phyloP scores from a whole-genome alignment of 2,797 vertebrate species.

The Sebastes iracundus region DNA sequence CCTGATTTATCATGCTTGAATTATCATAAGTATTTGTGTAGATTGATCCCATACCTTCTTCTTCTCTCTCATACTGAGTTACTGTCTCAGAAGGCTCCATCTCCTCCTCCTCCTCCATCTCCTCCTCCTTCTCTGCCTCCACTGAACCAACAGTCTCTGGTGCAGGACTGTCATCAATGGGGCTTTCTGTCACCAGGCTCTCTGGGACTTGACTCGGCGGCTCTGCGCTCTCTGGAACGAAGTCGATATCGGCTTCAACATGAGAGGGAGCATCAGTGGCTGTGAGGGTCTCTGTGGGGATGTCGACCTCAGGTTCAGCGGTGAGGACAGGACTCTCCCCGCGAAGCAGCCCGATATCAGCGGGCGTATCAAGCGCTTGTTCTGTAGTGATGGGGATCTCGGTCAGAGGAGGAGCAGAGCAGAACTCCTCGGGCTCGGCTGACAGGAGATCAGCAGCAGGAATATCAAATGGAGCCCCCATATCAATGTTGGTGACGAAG shows the following conservation, averaged over 20 bases:
- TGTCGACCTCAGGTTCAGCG: conserved; percentile 19
- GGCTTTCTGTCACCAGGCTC: conserved; percentile 29
- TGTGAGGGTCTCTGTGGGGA: conserved; percentile 57
- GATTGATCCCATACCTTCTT: conserved; percentile 60
- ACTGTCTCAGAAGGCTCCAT: conserved; percentile 37
- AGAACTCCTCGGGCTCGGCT: conserved; percentile 36
- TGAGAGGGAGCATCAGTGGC: conserved; percentile 25
- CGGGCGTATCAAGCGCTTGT: conserved; percentile 34
- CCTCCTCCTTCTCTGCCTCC: conserved; percentile 35
- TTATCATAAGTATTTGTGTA: background rate
- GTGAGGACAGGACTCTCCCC: conserved; percentile 25
- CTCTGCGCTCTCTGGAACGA: conserved; percentile 32
- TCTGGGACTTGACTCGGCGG: conserved; percentile 17
- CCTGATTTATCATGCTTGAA: background rate
- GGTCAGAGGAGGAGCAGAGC: background rate
- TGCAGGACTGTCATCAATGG: conserved; percentile 3
- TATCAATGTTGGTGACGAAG: conserved; percentile 77
- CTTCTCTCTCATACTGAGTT: conserved; percentile 38
- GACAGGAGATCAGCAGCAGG: conserved; percentile 31
- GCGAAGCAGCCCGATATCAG: conserved; percentile 31
- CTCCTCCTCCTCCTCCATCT: conserved; percentile 24
- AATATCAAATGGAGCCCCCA: conserved; percentile 60
- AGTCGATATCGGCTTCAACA: conserved; percentile 35
- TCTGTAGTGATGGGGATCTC: conserved; percentile 23
- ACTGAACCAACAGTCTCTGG: conserved; percentile 58